A percentile compares a stretch with the other conserved stretches of the same genome.
Conservation (phyloP, 2,797 vertebrate species). For the Ataeniobius toweri region DNA sequence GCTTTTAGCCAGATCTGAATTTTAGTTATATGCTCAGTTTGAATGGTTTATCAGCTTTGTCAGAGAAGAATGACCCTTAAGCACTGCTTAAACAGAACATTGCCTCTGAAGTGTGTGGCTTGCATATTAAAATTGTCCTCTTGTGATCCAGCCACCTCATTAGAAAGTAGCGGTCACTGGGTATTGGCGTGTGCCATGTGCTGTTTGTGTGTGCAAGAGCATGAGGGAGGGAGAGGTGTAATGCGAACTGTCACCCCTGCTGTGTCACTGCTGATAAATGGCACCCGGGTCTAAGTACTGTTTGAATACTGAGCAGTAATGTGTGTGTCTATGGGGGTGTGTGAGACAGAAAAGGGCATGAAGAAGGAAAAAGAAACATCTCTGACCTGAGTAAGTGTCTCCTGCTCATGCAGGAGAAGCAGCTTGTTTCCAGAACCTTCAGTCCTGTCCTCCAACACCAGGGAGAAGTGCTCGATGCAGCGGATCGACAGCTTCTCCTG, state of each 20-base stretch:
- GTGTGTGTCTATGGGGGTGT: conserved; percentile 1
- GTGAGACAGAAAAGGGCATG: conserved; percentile 13
- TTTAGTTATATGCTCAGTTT: not conserved
- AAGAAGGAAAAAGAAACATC: not conserved
- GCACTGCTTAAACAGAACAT: conserved; percentile 12
- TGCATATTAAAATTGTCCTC: conserved; percentile 70
- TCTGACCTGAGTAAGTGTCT: conserved; percentile 94
- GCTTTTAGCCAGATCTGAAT: not conserved
- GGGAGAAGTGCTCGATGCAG: conserved; percentile 96
- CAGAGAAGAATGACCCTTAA: conserved; percentile 21
- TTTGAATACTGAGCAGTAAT: conserved; percentile 66
- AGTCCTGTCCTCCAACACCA: conserved; percentile 91
- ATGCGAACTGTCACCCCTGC: conserved; percentile 61
- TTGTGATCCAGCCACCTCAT: conserved; percentile 66
- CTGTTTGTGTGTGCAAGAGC: conserved; percentile 15
- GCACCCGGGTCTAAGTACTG: conserved; percentile 49
- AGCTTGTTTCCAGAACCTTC: conserved; percentile 88
- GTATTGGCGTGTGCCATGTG: conserved; percentile 12
- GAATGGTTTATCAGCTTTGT: conserved; percentile 20
- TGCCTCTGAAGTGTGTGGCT: conserved; percentile 35
- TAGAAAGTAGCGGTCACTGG: conserved; percentile 51
- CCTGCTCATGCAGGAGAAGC: conserved; percentile 95
- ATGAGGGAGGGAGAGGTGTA: conserved; percentile 41
- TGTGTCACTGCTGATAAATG: conserved; percentile 74
- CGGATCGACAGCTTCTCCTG: conserved; percentile 99